Evolutionary conservation across 2,888 invertebrate genomes (phyloP), one percentile per base, ranked within the genome.

Genomic region (Andrena minutula): DNA sequence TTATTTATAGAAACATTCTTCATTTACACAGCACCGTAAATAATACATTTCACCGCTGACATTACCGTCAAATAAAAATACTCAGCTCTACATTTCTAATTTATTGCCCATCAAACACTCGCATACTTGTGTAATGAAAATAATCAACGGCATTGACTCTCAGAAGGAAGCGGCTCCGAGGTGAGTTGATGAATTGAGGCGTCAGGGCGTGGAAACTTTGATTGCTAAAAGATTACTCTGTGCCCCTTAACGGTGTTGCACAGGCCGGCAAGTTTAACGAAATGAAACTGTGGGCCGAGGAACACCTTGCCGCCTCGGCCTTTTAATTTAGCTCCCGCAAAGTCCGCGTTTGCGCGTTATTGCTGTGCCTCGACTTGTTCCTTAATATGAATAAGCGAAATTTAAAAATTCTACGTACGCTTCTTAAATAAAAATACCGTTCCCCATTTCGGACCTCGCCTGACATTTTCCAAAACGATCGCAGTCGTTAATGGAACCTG

Each of bases 151-250:
- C 32, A n/a, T 32, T 0, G 32, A 7, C 23, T 26, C 23, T 3
- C 26, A 10, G 49, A 32, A 30, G n/a, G n/a, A 20, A 20, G 10
- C n/a, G 35, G 1, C 1, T 7, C 28, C 10, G 2, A n/a, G 23
- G 10, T 28, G 4, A 53, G 16, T 53, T 41, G 53, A 75, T 66
- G 51, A 69, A 69, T 69, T 51, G 68, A 12, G 49, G 26, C 61
- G 51, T 35, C 56, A 23, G 23, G 23, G 23, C 56, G 56, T 23
- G 23, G 56, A 56, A 77, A 77, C 41, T 77, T 77, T 77, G 75
- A 77, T 77, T 75, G 77, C 77, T 28, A 58, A 77, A 65, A 60
- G 77, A 75, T 77, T 75, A 60, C 75, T 75, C 26, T 12, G 47
- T 8, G 63, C 58, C 32, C n/a, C n/a, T 56, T 1, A 10, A 23